Conservation (phyloP, 2,113 vertebrate species). For the Xenopus tropicalis region DNA sequence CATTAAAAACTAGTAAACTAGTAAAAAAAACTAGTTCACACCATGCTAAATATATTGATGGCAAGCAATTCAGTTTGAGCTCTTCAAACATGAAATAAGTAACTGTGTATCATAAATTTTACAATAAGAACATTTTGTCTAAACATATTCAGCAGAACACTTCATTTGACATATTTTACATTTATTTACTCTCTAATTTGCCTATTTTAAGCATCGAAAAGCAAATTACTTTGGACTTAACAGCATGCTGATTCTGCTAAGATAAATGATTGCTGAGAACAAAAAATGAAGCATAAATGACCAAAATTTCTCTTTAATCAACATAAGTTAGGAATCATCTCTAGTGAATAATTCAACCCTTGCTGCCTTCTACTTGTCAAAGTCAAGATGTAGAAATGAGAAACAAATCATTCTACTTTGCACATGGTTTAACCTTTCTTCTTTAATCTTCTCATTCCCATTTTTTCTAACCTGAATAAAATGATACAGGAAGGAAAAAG, state of each 20-base stretch:
- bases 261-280: slow-evolving; percentile 43
- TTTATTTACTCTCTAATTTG: slow-evolving; percentile 31
- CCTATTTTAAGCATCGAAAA: slow-evolving; percentile 25
- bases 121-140: slow-evolving; percentile 9
- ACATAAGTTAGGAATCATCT: slow-evolving; percentile 35
- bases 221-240: slow-evolving; percentile 40
- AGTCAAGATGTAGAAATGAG: slow-evolving; percentile 35
- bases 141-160: slow-evolving; percentile 4
- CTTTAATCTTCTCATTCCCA: slow-evolving; percentile 18
- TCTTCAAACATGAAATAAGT: neutral
- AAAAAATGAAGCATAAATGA: slow-evolving; percentile 39
- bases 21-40: too few species aligned
- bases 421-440: slow-evolving; percentile 29
- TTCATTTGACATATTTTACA: slow-evolving; percentile 25
- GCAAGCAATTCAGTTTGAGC: neutral
- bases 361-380: slow-evolving; percentile 31
- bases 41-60: too few species aligned
- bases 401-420: slow-evolving; percentile 35
- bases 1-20: too few species aligned
- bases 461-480: neutral
- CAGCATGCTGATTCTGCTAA: slow-evolving; percentile 37
- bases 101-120: slow-evolving; percentile 2
- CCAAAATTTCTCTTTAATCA: slow-evolving; percentile 42
- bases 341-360: slow-evolving; percentile 34
- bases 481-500: too few species aligned